Evolutionary conservation across 2,797 vertebrate genomes (phyloP).

Genomic region (Coreius guichenoti): DNA sequence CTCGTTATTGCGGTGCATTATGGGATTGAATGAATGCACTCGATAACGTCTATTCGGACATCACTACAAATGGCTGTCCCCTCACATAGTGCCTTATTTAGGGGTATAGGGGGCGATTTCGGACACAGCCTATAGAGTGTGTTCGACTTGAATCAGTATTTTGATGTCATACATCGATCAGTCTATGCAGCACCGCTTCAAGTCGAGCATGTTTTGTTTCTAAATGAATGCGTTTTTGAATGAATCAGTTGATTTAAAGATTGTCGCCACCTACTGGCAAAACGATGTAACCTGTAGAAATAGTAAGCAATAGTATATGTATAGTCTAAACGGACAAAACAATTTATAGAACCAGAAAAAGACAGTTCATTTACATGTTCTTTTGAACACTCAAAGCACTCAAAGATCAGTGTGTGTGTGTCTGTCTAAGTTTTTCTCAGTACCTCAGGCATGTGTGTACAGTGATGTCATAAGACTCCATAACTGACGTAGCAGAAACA

Average conservation of each 20-base stretch:
- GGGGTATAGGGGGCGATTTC: too few relatives aligned
- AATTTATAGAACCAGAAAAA: too few relatives aligned
- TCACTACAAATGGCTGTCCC: too few relatives aligned
- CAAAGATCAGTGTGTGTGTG: background rate
- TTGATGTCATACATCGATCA: too few relatives aligned
- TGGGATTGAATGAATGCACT: too few relatives aligned
- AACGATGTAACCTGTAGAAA: background rate
- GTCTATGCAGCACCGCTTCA: background rate
- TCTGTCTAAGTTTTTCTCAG: background rate
- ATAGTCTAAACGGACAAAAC: background rate
- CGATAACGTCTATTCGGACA: too few relatives aligned
- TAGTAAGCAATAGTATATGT: background rate
- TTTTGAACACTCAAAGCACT: background rate
- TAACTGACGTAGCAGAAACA: constrained; percentile 17
- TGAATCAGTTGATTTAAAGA: background rate
- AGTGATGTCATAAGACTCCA: constrained; percentile 25
- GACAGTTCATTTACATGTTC: background rate
- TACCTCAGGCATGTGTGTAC: background rate
- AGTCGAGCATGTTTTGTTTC: background rate
- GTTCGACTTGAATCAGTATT: too few relatives aligned
- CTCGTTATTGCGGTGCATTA: too few relatives aligned
- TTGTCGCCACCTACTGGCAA: background rate
- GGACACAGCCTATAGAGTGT: too few relatives aligned
- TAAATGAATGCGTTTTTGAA: background rate
- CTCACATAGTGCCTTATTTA: too few relatives aligned